Evolutionary conservation across 30 jellyfish, hydroid and myxozoan genomes (phyloP), one percentile per base, ranked within the genome.

Genomic region (Catostylus mosaicus): DNA sequence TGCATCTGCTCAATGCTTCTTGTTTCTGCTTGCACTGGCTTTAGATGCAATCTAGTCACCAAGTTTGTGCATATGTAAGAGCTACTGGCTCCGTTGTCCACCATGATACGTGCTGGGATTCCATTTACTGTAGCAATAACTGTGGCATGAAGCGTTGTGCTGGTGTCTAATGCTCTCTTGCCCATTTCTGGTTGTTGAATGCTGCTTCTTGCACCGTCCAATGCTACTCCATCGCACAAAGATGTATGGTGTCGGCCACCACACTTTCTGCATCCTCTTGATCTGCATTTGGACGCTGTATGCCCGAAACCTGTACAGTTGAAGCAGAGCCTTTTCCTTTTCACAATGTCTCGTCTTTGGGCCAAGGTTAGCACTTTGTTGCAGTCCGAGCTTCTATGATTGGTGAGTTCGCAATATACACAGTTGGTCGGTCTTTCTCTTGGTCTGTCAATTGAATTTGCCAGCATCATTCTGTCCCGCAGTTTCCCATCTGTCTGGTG

Each of bases 401-500:
- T 73, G 77, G 66, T 43, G 52, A 32, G 30, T n/a, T 68, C n/a
- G n/a, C n/a, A n/a, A n/a, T n/a, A n/a, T n/a, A n/a, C n/a, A n/a
- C n/a, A n/a, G n/a, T n/a, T n/a, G n/a, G n/a, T n/a, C n/a, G n/a
- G n/a, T n/a, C n/a, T n/a, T n/a, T n/a, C 84, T 47, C 32, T 30
- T 75, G 72, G 63, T 51, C 35, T 75, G 63, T 80, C 77, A 31
- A 80, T 63, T 9, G 83, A n/a, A 63, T 80, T 80, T 4, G 84
- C 84, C 54, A 80, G 67, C 91, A 80, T 67, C 91, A 80, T 80
- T 59, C 54, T 80, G 91, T 80, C 76, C 83, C 91, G 62, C 50
- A 11, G 82, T 67, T 67, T 80, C 91, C 73, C 57, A 35, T 80
- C 67, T 20, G 82, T 52, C 85, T 50, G 80, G 52, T 77, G 24